These are phyloP conservation scores for Semaprochilodus insignis DNA, from an alignment of 2,797 vertebrate genomes.

Conservation along the genomic window DNA sequence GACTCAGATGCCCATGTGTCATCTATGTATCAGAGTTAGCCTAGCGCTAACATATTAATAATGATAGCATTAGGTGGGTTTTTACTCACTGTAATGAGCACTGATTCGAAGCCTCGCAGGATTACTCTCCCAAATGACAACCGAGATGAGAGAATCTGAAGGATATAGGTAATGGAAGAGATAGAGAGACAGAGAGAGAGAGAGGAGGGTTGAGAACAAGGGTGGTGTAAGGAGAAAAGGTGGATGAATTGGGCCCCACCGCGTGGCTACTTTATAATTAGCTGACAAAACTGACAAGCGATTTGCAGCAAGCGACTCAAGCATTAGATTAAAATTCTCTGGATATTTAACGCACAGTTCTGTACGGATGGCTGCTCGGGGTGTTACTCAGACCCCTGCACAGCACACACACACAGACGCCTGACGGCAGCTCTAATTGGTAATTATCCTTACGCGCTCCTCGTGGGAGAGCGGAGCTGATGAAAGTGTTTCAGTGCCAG, in stretches of 20 bases:
- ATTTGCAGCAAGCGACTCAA: conserved; percentile 68
- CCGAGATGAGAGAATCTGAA: not conserved
- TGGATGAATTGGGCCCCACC: not conserved
- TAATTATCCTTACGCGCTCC: conserved; percentile 72
- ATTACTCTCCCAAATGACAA: not conserved
- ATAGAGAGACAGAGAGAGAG: conserved; percentile 24
- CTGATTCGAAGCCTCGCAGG: not conserved
- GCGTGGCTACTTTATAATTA: conserved; percentile 79
- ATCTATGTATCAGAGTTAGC: too few relatives aligned
- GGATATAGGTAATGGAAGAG: not conserved
- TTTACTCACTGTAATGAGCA: too few relatives aligned
- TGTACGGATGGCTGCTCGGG: conserved; percentile 73
- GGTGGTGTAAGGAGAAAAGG: not conserved
- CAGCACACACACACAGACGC: conserved; percentile 57
- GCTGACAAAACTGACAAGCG: conserved; percentile 85
- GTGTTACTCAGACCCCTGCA: conserved; percentile 63
- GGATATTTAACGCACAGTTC: conserved; percentile 75
- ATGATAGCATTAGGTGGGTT: too few relatives aligned
- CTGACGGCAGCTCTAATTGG: conserved; percentile 74
- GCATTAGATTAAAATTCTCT: conserved; percentile 78
- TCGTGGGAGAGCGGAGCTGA: conserved; percentile 68
- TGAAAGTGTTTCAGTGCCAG: conserved; percentile 68
- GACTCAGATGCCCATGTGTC: too few relatives aligned
- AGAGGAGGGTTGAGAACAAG: not conserved
- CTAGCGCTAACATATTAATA: too few relatives aligned